Conservation (phyloP, 2,888 invertebrate genomes). For the Crocallis elinguaria region DNA sequence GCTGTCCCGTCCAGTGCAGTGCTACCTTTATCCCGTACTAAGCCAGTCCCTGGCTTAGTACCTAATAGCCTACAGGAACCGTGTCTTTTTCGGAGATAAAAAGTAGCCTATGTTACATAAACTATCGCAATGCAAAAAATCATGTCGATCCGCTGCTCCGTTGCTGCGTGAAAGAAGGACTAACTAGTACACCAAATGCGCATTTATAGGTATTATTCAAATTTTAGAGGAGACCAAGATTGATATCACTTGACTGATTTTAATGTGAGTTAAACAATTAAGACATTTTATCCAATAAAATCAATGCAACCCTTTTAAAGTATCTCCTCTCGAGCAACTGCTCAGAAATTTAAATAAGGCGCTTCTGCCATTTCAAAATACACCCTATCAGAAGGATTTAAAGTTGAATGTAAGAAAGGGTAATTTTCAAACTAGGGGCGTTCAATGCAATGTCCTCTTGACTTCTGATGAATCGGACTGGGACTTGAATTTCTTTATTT, state of each 20-base stretch:
- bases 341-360: conserved; percentile 1
- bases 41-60: too few relatives aligned
- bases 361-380: not conserved
- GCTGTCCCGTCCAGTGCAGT: too few relatives aligned
- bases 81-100: too few relatives aligned
- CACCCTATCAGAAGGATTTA: not conserved
- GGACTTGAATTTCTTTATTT: conserved; percentile 1
- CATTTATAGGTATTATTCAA: too few relatives aligned
- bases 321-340: not conserved
- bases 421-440: not conserved
- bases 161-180: too few relatives aligned
- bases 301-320: conserved; percentile 1
- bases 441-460: conserved; percentile 4
- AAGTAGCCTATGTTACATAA: too few relatives aligned
- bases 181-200: too few relatives aligned
- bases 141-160: too few relatives aligned
- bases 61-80: too few relatives aligned
- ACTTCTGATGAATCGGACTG: conserved; percentile 1
- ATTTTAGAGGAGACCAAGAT: too few relatives aligned
- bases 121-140: too few relatives aligned
- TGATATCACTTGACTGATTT: not conserved
- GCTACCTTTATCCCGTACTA: too few relatives aligned
- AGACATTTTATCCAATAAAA: not conserved
- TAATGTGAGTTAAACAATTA: not conserved
- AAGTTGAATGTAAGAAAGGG: not conserved